Base-by-base conservation (phyloP, 1,140 invertebrate species). In the Procambarus clarkii region DNA sequence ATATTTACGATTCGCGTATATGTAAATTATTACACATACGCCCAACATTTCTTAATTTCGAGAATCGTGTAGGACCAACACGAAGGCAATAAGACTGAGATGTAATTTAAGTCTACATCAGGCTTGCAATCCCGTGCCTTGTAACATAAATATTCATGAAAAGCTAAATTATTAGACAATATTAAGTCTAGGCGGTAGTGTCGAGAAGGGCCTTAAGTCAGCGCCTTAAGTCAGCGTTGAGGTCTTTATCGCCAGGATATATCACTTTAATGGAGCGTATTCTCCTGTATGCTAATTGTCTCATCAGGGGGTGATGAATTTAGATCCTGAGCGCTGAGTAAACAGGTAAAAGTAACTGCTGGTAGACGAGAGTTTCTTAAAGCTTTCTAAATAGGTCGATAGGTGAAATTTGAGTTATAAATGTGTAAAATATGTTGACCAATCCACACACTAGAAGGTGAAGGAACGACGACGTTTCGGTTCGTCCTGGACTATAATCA, bases 211-310 rank as follows among this genome's bases (percentile, higher is more conserved):
- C 11, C 69, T 74, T 74, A 74, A 74, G n/a, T 74, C 69, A 74
- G 24, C 69, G 69, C 11, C 69, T 74, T 74, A 74, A 74, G n/a
- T 74, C 69, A 74, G 24, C 69, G 69, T 34, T 74, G 69, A 74
- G 69, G 69, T 74, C 69, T 74, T 74, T 74, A 74, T 74, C 34
- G 69, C 24, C 0, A 4, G n/a, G 8, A 24, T 74, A 74, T 74
- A 74, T 74, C 69, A 74, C 69, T 74, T 74, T 74, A 74, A 74
- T 74, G 69, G 69, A 74, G n/a, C 5, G n/a, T 74, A 24, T 74
- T 74, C 11, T 34, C n/a, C 69, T 74, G 5, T 74, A 74, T 74
- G 69, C 69, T 74, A 74, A 74, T 74, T 74, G n/a, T 34, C 69
- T 74, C n/a, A 74, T n/a, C n/a, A n/a, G 69, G 69, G 34, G 34